Evolutionary conservation across 1,140 invertebrate genomes (phyloP).

Genomic region (Euschistus heros): DNA sequence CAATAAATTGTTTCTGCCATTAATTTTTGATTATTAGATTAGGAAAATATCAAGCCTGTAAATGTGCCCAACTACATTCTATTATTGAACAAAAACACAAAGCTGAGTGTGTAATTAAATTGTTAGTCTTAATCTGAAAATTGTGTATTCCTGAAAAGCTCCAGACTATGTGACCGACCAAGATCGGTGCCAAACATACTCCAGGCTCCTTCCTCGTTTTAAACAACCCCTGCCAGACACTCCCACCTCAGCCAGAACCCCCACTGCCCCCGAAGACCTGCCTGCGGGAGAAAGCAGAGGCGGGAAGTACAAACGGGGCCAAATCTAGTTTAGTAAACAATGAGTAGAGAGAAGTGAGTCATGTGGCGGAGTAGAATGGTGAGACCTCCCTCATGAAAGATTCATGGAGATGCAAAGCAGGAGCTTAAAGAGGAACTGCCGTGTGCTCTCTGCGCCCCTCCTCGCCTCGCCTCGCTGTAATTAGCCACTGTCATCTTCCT

Average conservation of each 20-base stretch:
- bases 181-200: not conserved
- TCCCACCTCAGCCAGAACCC: not conserved
- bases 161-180: no score
- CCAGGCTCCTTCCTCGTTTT: not conserved
- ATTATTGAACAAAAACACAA: no score
- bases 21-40: no score
- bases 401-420: conserved; percentile 18
- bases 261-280: not conserved
- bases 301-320: conserved; percentile 24
- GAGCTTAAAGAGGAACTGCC: conserved; percentile 9
- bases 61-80: no score
- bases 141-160: no score
- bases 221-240: not conserved
- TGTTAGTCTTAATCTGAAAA: no score
- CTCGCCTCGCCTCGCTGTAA: not conserved
- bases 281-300: not conserved
- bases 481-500: no score
- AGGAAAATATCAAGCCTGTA: no score
- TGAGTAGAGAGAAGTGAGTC: conserved; percentile 26
- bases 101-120: no score
- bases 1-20: no score
- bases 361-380: conserved; percentile 26
- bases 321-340: conserved; percentile 28
- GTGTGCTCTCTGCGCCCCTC: not conserved
- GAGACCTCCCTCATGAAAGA: conserved; percentile 19